phyloP scores from a whole-genome alignment of 2,888 invertebrate genomes.

The Eristalis tenax region DNA sequence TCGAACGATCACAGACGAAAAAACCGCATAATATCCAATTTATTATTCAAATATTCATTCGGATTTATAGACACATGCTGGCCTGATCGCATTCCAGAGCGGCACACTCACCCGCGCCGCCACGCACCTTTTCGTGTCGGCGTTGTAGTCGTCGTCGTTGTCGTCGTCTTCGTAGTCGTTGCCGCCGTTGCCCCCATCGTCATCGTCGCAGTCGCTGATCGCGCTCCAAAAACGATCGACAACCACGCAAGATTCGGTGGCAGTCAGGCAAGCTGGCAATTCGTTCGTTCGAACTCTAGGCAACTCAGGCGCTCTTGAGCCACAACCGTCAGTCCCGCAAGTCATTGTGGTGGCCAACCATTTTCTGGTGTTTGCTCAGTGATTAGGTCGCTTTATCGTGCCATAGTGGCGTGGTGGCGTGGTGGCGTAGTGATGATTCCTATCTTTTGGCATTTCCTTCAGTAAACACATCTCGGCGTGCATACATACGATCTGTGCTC shows the following conservation, averaged over 20 bases:
- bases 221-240: conserved; percentile 7
- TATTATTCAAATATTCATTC: conserved; percentile 57
- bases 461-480: conserved; percentile 7
- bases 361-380: conserved; percentile 25
- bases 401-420: conserved; percentile 28
- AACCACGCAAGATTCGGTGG: background rate
- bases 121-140: conserved; percentile 23
- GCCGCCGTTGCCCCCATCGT: background rate
- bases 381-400: conserved; percentile 42
- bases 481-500: background rate
- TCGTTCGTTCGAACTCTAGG: conserved; percentile 18
- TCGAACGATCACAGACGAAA: conserved; percentile 5
- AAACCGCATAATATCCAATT: conserved; percentile 42
- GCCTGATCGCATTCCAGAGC: conserved; percentile 59
- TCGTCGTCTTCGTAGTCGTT: background rate
- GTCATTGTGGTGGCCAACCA: conserved; percentile 1
- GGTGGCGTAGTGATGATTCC: conserved; percentile 49
- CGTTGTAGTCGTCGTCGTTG: background rate
- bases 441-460: conserved; percentile 46
- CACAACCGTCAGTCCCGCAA: background rate
- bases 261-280: conserved; percentile 18
- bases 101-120: conserved; percentile 46
- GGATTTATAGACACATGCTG: conserved; percentile 51
- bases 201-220: background rate
- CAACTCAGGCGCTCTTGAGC: conserved; percentile 5